Evolutionary conservation across 1,140 invertebrate species (phyloP).

Genomic region (Varroa destructor): DNA sequence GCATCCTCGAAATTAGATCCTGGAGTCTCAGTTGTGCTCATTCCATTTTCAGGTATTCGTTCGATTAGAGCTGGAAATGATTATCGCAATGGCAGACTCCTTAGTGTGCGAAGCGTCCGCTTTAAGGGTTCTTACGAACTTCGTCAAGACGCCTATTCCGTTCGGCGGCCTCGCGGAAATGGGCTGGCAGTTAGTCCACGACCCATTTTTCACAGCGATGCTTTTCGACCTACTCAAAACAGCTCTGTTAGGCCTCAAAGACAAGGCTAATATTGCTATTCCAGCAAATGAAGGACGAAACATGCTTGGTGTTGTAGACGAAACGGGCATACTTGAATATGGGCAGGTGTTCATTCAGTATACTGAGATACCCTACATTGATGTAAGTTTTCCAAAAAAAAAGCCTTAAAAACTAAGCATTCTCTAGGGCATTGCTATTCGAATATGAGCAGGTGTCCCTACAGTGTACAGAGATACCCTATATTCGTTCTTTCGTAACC

Average conservation of each 20-base stretch:
- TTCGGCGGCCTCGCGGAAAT: constrained; percentile 32
- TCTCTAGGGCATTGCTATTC: constrained; percentile 29
- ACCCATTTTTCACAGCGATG: constrained; percentile 39
- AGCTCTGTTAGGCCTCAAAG: constrained; percentile 34
- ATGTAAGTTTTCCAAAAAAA: constrained; percentile 26
- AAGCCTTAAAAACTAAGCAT: constrained; percentile 2
- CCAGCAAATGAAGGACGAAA: constrained; percentile 38
- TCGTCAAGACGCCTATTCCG: constrained; percentile 37
- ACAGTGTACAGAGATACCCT: background rate
- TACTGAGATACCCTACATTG: constrained; percentile 31
- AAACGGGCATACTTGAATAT: constrained; percentile 39
- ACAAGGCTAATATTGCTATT: constrained; percentile 38
- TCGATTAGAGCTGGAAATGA: constrained; percentile 33
- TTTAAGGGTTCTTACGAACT: constrained; percentile 34
- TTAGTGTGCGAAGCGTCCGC: constrained; percentile 36
- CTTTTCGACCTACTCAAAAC: constrained; percentile 37
- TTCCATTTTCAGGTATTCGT: constrained; percentile 30
- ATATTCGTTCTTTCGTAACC: background rate
- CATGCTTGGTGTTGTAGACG: constrained; percentile 41
- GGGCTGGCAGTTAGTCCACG: constrained; percentile 37
- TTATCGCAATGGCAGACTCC: constrained; percentile 34
- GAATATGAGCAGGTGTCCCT: background rate
- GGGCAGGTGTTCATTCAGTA: constrained; percentile 42
- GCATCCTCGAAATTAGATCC: too few relatives aligned
- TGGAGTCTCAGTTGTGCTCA: too few relatives aligned